Conservation (phyloP, 2,888 invertebrate genomes). For the Callosobruchus maculatus region DNA sequence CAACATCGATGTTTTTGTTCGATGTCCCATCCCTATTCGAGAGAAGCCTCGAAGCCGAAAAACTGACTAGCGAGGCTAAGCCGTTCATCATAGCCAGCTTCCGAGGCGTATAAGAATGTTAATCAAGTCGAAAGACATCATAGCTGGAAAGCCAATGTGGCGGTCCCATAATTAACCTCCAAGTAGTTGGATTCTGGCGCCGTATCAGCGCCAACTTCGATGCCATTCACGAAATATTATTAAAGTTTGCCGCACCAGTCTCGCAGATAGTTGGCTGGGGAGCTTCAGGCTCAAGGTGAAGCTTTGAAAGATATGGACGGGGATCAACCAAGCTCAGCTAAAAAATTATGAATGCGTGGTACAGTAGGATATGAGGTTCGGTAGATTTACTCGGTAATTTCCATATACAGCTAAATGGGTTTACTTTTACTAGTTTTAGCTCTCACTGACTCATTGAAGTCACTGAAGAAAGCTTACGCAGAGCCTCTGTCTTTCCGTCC, state of each 20-base stretch:
- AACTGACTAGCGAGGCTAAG: neutral
- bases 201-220: conserved; percentile 24
- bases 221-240: conserved; percentile 27
- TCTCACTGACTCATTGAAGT: no score
- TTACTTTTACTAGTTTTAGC: no score
- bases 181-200: neutral
- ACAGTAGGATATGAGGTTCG: neutral
- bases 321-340: neutral
- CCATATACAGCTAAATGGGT: no score
- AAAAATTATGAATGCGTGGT: neutral
- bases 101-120: neutral
- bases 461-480: no score
- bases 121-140: neutral
- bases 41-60: neutral
- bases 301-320: neutral
- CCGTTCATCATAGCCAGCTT: neutral
- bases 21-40: no score
- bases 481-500: no score
- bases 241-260: conserved; percentile 17
- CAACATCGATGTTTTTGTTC: no score
- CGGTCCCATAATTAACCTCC: neutral
- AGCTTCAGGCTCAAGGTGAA: neutral
- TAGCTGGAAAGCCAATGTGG: neutral
- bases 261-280: neutral
- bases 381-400: neutral